Percentiles rank a stretch among this genome's conserved stretches.
Evolutionary conservation across 2,888 invertebrate genomes (phyloP).

Genomic region (Stenotaenia linearis): DNA sequence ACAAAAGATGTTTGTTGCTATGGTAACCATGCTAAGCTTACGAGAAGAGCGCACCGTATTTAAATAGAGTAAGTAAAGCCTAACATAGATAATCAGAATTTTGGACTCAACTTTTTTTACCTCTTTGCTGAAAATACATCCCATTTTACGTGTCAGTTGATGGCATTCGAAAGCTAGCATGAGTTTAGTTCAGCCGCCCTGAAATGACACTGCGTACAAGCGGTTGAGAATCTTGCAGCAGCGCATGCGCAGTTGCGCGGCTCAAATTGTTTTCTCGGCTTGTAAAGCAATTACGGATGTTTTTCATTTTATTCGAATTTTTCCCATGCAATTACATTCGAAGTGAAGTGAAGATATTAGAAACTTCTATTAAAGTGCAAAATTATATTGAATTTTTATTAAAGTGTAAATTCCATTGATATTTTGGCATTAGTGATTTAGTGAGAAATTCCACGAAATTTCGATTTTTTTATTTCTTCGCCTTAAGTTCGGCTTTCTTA

Average conservation of each 20-base stretch:
- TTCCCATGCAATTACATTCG: no score
- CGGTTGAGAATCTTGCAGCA: neutral
- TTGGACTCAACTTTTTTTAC: neutral
- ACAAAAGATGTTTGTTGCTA: constrained; percentile 12
- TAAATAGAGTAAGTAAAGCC: neutral
- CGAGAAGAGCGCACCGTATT: neutral
- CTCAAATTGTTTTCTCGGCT: neutral
- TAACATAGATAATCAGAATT: neutral
- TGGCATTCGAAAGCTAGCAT: neutral
- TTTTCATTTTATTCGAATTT: neutral
- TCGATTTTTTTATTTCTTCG: neutral
- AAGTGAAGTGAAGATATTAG: no score
- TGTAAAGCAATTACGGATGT: no score
- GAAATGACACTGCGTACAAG: neutral
- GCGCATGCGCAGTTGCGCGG: neutral
- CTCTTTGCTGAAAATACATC: constrained; percentile 21
- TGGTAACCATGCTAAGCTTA: neutral
- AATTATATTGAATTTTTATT: no score
- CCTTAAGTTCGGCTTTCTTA: neutral
- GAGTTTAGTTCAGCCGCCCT: neutral
- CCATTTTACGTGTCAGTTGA: neutral
- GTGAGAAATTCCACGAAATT: no score
- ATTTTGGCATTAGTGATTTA: neutral
- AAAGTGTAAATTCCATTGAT: no score
- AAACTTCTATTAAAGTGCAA: no score